phyloP scores from a whole-genome alignment of 2,113 vertebrate species.

The Barnardius zonarius region DNA sequence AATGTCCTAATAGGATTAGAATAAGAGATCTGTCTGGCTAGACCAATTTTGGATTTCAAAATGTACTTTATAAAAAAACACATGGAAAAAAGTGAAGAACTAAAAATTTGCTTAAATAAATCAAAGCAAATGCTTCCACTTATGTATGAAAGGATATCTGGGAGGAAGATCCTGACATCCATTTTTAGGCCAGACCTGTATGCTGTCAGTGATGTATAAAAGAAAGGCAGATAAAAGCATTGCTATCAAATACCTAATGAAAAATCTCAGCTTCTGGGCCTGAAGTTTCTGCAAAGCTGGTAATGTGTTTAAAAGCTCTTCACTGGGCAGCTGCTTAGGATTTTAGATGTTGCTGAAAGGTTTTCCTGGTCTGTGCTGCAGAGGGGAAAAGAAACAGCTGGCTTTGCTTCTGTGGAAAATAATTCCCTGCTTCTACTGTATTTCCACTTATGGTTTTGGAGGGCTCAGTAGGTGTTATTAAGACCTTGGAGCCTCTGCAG shows the following conservation, averaged over 20 bases:
- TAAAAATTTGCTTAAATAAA: not conserved
- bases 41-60: too few species aligned
- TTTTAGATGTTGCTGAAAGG: not conserved
- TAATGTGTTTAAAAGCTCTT: not conserved
- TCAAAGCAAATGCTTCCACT: not conserved
- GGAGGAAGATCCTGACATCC: not conserved
- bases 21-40: not conserved
- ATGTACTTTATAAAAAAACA: not conserved
- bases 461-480: not conserved
- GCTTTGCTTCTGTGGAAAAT: not conserved
- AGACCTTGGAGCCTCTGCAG: not conserved
- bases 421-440: not conserved
- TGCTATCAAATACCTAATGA: not conserved
- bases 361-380: not conserved
- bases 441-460: not conserved
- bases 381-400: not conserved
- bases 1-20: not conserved
- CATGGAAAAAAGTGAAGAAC: not conserved
- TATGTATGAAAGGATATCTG: not conserved
- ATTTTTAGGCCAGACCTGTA: not conserved
- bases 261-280: not conserved
- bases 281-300: not conserved
- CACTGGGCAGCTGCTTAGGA: not conserved
- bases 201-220: not conserved
- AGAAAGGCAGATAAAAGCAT: not conserved